Evolutionary conservation across 2,113 vertebrate species (phyloP).

Genomic region (Romanogobio albipinnatus): DNA sequence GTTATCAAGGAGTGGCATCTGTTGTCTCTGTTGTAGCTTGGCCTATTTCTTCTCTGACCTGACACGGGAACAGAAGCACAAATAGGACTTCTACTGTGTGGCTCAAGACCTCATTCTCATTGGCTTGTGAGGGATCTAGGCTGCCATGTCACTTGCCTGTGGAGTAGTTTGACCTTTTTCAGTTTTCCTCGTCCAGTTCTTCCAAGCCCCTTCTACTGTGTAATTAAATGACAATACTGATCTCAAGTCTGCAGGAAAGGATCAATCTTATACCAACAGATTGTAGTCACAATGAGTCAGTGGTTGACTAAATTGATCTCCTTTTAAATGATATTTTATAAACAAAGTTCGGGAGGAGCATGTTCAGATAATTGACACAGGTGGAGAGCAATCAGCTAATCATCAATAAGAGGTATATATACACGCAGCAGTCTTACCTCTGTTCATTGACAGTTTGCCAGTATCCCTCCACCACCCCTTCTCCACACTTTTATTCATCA

Average conservation of each 20-base stretch:
- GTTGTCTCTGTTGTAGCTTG: constrained; percentile 27
- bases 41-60: constrained; percentile 24
- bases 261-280: neutral
- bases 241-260: constrained; percentile 14
- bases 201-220: neutral
- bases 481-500: too few species aligned
- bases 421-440: too few species aligned
- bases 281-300: too few species aligned
- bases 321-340: too few species aligned
- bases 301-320: neutral
- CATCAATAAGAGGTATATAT: too few species aligned
- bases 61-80: constrained; percentile 2
- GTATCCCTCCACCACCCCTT: too few species aligned
- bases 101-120: constrained; percentile 19
- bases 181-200: neutral
- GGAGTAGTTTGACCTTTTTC: neutral
- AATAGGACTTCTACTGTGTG: constrained; percentile 5
- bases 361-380: too few species aligned
- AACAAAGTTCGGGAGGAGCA: too few species aligned
- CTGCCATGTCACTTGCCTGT: constrained; percentile 7
- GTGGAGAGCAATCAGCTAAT: too few species aligned
- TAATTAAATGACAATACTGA: neutral
- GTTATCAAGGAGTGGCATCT: constrained; percentile 19
- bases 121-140: neutral
- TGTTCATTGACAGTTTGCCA: too few species aligned